Base-by-base conservation (phyloP, 2,113 vertebrate genomes). In the Apaloderma vittatum region DNA sequence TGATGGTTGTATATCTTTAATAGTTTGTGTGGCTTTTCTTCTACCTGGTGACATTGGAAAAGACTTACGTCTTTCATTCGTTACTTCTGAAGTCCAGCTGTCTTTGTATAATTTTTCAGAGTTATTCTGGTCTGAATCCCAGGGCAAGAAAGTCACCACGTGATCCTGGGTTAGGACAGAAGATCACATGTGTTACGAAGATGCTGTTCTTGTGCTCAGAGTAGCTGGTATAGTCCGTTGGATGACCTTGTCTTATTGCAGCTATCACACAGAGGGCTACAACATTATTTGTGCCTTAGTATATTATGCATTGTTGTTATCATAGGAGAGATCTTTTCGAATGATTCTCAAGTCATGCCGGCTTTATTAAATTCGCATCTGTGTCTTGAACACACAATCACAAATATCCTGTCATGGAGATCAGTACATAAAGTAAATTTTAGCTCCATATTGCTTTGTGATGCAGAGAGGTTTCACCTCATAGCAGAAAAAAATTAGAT, bases 131-230 rank as follows among this genome's bases (percentile, higher is more conserved):
- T 73, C 30, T 87, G 48, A 85, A 57, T 12, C 22, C 12, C 2
- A 3, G 13, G 8, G n/a, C 43, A 73, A 46, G 14, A 83, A 91
- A 77, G 49, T 54, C 5, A 1, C 34, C 3, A 5, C 46, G 17
- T 48, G 51, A 76, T 79, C 36, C 76, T 86, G 36, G 20, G 10
- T 67, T 79, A 40, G 43, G 23, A 23, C 6, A 83, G 59, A 79
- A 9, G 20, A 54, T 68, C 8, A 36, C 8, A 4, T 1, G 6
- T 0, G 0, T 82, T 73, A 37, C 23, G 48, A 81, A 86, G 22
- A 51, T 83, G 55, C 18, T 88, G 59, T 51, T 59, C 15, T 67
- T 80, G 29, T 57, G 43, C 59, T 88, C 34, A 16, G 82, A 63
- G 72, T 58, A 34, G 45, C 18, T 68, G 29, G 5, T 63, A 15